Evolutionary conservation across 2,113 vertebrate genomes (phyloP).

Genomic region (Fulmarus glacialis): DNA sequence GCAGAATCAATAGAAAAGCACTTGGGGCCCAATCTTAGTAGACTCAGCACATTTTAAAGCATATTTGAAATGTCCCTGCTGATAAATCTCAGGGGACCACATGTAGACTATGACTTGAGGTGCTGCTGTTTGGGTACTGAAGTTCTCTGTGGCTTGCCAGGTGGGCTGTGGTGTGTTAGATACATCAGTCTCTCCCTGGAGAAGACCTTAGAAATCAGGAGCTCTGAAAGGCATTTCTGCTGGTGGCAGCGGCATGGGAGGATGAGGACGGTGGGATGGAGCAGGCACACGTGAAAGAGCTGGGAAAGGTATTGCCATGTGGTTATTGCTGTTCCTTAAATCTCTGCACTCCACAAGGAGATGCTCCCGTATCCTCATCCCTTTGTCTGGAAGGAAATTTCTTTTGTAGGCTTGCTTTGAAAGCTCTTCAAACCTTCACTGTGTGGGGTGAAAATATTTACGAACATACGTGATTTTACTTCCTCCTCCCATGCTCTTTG

Average conservation of each 20-base stretch:
- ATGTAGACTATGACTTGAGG: not conserved
- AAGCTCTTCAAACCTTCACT: not conserved
- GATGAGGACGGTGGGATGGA: not conserved
- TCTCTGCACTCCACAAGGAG: not conserved
- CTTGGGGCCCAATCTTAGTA: slow-evolving; percentile 61
- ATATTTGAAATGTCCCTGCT: slow-evolving; percentile 54
- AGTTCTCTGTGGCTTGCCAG: not conserved
- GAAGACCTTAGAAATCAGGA: not conserved
- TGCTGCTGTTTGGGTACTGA: not conserved
- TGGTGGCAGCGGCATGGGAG: not conserved
- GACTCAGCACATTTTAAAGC: slow-evolving; percentile 63
- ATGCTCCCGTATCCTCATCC: not conserved
- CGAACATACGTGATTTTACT: not conserved
- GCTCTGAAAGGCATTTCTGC: not conserved
- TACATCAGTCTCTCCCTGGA: not conserved
- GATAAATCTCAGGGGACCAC: slow-evolving; percentile 7
- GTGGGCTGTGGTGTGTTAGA: not conserved
- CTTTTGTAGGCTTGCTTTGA: not conserved
- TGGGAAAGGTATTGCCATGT: not conserved
- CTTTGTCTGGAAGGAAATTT: not conserved
- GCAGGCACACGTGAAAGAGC: not conserved
- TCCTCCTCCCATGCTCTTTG: slow-evolving; percentile 21
- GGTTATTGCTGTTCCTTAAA: not conserved
- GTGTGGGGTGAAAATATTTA: not conserved
- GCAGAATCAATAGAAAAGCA: slow-evolving; percentile 72